Evolutionary conservation across 2,888 invertebrate genomes (phyloP).

Genomic region (Timema cristinae): DNA sequence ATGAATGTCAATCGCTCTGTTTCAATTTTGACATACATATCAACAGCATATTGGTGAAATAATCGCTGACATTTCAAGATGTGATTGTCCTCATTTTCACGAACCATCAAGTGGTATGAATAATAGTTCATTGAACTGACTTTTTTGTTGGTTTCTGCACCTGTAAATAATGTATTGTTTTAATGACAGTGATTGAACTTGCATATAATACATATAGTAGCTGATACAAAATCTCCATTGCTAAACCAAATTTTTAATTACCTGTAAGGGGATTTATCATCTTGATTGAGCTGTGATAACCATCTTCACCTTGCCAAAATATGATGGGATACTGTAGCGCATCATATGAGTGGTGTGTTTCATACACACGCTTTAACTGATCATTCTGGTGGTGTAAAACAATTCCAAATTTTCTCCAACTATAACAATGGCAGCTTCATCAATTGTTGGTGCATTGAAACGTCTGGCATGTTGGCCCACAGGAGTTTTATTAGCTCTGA

Average conservation of each 20-base stretch:
- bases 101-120: slow-evolving; percentile 36
- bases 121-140: slow-evolving; percentile 36
- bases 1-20: slow-evolving; percentile 39
- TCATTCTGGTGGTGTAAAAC: slow-evolving; percentile 35
- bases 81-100: slow-evolving; percentile 28
- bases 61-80: slow-evolving; percentile 33
- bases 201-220: too few species aligned
- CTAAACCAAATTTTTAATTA: too few species aligned
- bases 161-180: background rate
- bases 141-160: slow-evolving; percentile 27
- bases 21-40: slow-evolving; percentile 39
- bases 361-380: slow-evolving; percentile 36
- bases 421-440: too few species aligned
- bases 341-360: slow-evolving; percentile 37
- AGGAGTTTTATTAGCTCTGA: too few species aligned
- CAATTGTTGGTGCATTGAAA: too few species aligned
- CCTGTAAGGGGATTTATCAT: slow-evolving; percentile 33
- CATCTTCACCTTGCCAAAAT: slow-evolving; percentile 38
- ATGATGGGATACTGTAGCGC: slow-evolving; percentile 42
- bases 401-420: slow-evolving; percentile 23
- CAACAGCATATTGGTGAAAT: slow-evolving; percentile 37
- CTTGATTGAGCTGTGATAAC: slow-evolving; percentile 37
- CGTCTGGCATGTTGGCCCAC: too few species aligned
- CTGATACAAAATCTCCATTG: too few species aligned
- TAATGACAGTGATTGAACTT: background rate